phyloP scores from a whole-genome alignment of 1,140 invertebrate genomes.

The Diachasma alloeum region DNA sequence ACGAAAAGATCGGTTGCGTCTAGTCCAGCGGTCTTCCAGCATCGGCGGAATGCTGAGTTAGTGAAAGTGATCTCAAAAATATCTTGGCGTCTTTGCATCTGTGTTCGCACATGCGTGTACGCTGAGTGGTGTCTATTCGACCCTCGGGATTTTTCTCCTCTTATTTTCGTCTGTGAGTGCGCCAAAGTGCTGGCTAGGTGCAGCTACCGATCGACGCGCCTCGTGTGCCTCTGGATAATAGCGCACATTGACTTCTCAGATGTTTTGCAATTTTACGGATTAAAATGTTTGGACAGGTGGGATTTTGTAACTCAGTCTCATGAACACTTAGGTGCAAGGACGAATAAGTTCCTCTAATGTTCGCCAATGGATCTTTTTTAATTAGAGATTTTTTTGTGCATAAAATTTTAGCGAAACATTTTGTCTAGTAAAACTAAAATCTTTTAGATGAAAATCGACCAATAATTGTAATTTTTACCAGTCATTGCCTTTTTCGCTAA shows the following conservation, averaged over 20 bases:
- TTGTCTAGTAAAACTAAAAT: too few species aligned
- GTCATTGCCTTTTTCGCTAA: too few species aligned
- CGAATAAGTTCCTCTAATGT: too few species aligned
- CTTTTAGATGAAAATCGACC: too few species aligned
- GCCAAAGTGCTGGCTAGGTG: background rate
- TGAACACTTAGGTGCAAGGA: slow-evolving; percentile 10
- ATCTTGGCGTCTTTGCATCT: slow-evolving; percentile 6
- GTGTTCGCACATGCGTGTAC: background rate
- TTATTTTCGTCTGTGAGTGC: background rate
- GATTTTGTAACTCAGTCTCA: slow-evolving; percentile 26
- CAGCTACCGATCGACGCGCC: background rate
- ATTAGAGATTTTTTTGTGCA: too few species aligned
- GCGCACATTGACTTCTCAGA: background rate
- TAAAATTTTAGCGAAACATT: too few species aligned
- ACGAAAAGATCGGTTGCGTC: slow-evolving; percentile 19
- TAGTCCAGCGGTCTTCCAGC: slow-evolving; percentile 19
- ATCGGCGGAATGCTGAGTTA: slow-evolving; percentile 16
- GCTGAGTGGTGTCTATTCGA: background rate
- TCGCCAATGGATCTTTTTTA: too few species aligned
- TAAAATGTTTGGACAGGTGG: slow-evolving; percentile 30
- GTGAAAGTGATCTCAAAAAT: slow-evolving; percentile 33
- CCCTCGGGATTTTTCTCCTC: background rate
- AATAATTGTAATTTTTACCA: too few species aligned
- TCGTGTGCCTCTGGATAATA: slow-evolving; percentile 15
- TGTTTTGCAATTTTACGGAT: slow-evolving; percentile 22